Conservation (phyloP, 2,888 invertebrate species). For the Protula sp. region DNA sequence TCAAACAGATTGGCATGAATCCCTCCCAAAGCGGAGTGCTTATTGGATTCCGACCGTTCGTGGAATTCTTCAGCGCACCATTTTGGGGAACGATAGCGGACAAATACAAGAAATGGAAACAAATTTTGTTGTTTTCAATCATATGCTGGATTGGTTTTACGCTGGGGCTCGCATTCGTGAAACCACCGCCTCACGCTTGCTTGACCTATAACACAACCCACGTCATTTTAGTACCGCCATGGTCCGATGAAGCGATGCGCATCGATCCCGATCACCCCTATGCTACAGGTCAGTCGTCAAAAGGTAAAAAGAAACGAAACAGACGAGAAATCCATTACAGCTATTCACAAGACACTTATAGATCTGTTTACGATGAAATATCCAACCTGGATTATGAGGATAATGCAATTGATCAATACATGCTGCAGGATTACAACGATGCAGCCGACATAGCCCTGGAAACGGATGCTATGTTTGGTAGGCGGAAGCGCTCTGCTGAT, state of each 20-base stretch:
- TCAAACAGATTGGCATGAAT: conserved; percentile 99
- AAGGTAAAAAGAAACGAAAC: not conserved
- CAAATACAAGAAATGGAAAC: conserved; percentile 60
- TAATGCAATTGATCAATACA: not conserved
- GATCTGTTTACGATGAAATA: too few species aligned
- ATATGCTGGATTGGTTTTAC: conserved; percentile 96
- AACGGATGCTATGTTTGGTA: not conserved
- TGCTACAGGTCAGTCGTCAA: not conserved
- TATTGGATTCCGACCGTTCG: conserved; percentile 91
- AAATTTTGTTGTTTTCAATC: conserved; percentile 81
- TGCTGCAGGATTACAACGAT: not conserved
- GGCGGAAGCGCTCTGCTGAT: not conserved
- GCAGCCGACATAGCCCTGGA: not conserved
- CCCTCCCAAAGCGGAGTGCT: conserved; percentile 81
- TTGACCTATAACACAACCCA: conserved; percentile 65
- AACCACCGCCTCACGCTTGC: conserved; percentile 88
- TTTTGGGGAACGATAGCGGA: conserved; percentile 89
- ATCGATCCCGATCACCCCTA: not conserved
- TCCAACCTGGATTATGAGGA: too few species aligned
- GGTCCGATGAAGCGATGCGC: conserved; percentile 3
- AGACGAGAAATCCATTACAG: not conserved
- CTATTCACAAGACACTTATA: too few species aligned
- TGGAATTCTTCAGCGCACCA: conserved; percentile 94
- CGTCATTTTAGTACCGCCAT: conserved; percentile 44
- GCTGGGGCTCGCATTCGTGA: conserved; percentile 88